Conservation (phyloP, 2,113 vertebrate species). For the Bubo scandiacus region DNA sequence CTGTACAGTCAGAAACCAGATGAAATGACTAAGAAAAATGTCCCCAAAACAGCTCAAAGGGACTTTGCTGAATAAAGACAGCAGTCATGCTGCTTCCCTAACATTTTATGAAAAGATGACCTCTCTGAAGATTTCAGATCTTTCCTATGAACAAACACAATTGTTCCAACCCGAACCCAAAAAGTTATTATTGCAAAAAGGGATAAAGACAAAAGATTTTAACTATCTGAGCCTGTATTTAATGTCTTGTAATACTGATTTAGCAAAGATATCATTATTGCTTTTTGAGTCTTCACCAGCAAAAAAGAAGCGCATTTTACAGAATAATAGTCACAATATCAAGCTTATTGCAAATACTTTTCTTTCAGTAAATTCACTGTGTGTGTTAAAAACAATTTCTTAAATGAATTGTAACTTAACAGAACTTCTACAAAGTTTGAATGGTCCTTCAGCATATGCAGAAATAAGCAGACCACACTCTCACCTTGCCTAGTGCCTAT, state of each 20-base stretch:
- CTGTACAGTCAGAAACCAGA: background rate
- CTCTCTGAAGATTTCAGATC: background rate
- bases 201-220: background rate
- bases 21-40: slow-evolving; percentile 15
- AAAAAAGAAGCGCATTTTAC: background rate
- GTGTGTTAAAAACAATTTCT: background rate
- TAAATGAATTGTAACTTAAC: background rate
- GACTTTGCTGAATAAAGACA: slow-evolving; percentile 22
- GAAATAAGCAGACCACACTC: background rate
- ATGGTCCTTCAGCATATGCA: no score
- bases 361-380: background rate
- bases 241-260: background rate
- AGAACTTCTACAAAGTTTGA: background rate
- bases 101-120: background rate
- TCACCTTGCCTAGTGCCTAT: background rate
- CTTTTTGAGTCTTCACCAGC: background rate
- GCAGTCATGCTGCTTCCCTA: background rate
- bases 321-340: background rate
- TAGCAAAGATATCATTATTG: background rate
- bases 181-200: background rate
- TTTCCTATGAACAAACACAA: background rate
- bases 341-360: background rate
- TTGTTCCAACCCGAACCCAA: background rate
- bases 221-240: background rate
- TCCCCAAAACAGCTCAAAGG: background rate